Evolutionary conservation across 1,140 invertebrate genomes (phyloP).

Genomic region (Pollicipes pollicipes): DNA sequence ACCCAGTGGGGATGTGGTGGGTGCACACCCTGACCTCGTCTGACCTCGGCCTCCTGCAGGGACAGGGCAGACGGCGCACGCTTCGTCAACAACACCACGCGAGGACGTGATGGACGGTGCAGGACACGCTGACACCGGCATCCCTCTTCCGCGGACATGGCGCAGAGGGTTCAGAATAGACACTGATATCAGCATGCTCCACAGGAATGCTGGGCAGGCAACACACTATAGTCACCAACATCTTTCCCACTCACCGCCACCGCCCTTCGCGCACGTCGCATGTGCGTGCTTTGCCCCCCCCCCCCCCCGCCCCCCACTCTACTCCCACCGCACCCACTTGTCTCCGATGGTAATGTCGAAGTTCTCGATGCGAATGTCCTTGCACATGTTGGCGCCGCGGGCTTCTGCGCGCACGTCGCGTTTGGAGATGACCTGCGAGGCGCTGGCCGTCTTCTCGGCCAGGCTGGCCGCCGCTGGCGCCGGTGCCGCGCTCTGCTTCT

Average conservation of each 20-base stretch:
- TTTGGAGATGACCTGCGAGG: constrained; percentile 82
- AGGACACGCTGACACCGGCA: no score
- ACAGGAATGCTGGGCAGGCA: no score
- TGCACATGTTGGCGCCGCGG: constrained; percentile 57
- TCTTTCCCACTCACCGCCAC: neutral
- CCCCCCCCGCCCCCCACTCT: no score
- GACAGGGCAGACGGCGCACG: no score
- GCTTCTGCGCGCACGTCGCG: constrained; percentile 79
- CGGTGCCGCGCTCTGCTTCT: constrained; percentile 42
- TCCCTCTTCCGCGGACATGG: no score
- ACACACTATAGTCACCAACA: neutral
- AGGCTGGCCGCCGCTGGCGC: constrained; percentile 34
- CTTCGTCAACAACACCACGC: no score
- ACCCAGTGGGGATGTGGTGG: neutral
- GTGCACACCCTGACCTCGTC: no score
- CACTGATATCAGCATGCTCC: neutral
- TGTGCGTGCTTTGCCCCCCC: no score
- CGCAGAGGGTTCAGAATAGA: no score
- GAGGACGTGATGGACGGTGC: no score
- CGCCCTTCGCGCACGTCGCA: neutral
- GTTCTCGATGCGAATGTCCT: constrained; percentile 94
- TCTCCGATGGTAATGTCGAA: constrained; percentile 96
- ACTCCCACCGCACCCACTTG: constrained; percentile 35
- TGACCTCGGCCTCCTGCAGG: no score
- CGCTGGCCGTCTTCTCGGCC: constrained; percentile 41